Evolutionary conservation across 1,140 invertebrate genomes (phyloP).

Genomic region (Brachionus rotundiformis): DNA sequence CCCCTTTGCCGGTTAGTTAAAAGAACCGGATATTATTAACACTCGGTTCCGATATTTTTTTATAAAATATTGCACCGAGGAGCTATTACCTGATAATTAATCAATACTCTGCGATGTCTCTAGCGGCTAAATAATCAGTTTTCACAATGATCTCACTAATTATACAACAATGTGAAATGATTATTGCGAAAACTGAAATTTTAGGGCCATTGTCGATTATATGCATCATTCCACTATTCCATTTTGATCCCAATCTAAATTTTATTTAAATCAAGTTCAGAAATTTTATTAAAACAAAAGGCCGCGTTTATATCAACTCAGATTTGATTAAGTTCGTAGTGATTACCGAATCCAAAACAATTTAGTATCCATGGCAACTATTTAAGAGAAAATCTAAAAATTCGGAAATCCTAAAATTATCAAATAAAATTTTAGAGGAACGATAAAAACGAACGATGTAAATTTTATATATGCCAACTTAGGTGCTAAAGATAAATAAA

Average conservation of each 20-base stretch:
- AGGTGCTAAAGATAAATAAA: slow-evolving; percentile 20
- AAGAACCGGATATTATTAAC: not conserved
- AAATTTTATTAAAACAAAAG: slow-evolving; percentile 23
- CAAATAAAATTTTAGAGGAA: slow-evolving; percentile 1
- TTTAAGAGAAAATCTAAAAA: not conserved
- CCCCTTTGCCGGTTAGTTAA: not conserved
- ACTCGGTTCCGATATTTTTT: not conserved
- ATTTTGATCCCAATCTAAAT: too few relatives aligned
- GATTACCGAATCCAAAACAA: slow-evolving; percentile 22
- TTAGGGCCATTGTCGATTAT: not conserved
- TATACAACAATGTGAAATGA: slow-evolving; percentile 39
- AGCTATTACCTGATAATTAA: not conserved
- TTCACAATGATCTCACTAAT: slow-evolving; percentile 53
- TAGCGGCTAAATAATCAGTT: slow-evolving; percentile 39
- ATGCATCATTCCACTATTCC: not conserved
- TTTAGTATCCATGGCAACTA: not conserved
- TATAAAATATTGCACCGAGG: not conserved
- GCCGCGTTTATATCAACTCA: not conserved
- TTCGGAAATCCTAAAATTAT: slow-evolving; percentile 37
- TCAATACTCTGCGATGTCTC: slow-evolving; percentile 5
- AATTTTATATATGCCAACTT: not conserved
- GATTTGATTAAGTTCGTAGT: slow-evolving; percentile 35
- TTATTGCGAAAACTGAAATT: slow-evolving; percentile 52
- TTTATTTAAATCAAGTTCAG: not conserved
- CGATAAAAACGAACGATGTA: not conserved